These are phyloP conservation scores for Coptotermes formosanus DNA, from an alignment of 1,140 invertebrate species.

Conservation along the genomic window DNA sequence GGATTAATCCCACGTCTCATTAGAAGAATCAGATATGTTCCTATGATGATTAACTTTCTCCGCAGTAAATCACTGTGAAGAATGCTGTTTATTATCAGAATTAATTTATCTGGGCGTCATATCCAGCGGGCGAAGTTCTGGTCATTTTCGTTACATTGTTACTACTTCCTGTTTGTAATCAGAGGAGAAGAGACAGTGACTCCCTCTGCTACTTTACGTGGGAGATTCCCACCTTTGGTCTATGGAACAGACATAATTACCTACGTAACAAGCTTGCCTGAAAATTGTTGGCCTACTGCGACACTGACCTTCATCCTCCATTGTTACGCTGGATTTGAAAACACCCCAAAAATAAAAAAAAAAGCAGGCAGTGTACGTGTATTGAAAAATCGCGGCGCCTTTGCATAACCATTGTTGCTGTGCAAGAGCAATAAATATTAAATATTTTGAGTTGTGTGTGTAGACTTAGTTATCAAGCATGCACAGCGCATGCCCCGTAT, in stretches of 20 bases:
- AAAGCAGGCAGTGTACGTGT: no score
- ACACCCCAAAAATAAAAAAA: background rate
- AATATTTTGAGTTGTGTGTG: no score
- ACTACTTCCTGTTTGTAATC: background rate
- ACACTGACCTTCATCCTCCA: background rate
- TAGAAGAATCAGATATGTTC: no score
- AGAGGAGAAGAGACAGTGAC: background rate
- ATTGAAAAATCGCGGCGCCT: no score
- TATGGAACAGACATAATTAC: background rate
- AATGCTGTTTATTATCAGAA: no score
- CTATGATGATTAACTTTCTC: no score
- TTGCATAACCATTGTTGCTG: no score
- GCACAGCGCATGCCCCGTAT: no score
- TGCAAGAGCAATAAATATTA: no score
- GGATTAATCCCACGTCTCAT: no score
- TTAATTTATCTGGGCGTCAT: background rate
- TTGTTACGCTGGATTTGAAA: background rate
- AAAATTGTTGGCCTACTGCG: background rate
- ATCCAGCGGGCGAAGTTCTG: background rate
- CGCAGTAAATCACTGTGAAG: no score
- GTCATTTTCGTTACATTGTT: background rate
- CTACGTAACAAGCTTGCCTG: background rate
- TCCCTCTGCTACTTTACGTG: background rate
- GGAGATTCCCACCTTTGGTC: constrained; percentile 13
- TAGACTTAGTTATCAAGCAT: no score